Percentiles rank a stretch among this genome's conserved stretches.
These are phyloP conservation scores for Sternarchorhynchus goeldii DNA, from an alignment of 2,797 vertebrate species.

Conservation along the genomic window DNA sequence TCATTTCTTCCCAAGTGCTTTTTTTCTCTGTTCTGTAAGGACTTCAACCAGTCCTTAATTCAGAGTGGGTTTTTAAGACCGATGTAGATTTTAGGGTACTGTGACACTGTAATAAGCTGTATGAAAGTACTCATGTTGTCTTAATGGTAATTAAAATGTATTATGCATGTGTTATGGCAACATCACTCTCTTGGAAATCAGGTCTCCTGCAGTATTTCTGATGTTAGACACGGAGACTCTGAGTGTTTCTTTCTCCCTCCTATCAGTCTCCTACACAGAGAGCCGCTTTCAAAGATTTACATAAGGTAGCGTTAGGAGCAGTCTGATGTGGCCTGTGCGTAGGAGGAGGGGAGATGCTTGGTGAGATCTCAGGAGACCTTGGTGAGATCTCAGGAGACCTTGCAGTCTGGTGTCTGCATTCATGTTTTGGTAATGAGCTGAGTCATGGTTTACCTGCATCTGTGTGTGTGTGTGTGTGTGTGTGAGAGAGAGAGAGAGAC, in stretches of 20 bases:
- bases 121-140: background rate
- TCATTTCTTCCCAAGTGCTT: no score
- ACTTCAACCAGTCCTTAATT: background rate
- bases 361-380: slow-evolving; percentile 44
- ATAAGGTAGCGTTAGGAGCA: slow-evolving; percentile 41
- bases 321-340: slow-evolving; percentile 36
- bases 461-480: slow-evolving; percentile 19
- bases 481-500: background rate
- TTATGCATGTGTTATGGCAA: background rate
- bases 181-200: slow-evolving; percentile 14
- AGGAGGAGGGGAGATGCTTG: slow-evolving; percentile 38
- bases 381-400: slow-evolving; percentile 41
- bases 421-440: slow-evolving; percentile 66
- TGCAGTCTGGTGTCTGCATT: slow-evolving; percentile 54
- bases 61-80: background rate
- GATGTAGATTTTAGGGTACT: background rate
- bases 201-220: slow-evolving; percentile 24
- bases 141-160: background rate
- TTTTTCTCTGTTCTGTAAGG: background rate
- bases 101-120: no score
- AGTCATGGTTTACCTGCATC: slow-evolving; percentile 65
- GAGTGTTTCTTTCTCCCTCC: slow-evolving; percentile 24
- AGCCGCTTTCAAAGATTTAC: slow-evolving; percentile 53
- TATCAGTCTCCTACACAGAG: slow-evolving; percentile 22
- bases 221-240: slow-evolving; percentile 14